These are phyloP conservation scores for Gymnoscopelus microlampas DNA, from an alignment of 2,797 vertebrate species.

Conservation along the genomic window DNA sequence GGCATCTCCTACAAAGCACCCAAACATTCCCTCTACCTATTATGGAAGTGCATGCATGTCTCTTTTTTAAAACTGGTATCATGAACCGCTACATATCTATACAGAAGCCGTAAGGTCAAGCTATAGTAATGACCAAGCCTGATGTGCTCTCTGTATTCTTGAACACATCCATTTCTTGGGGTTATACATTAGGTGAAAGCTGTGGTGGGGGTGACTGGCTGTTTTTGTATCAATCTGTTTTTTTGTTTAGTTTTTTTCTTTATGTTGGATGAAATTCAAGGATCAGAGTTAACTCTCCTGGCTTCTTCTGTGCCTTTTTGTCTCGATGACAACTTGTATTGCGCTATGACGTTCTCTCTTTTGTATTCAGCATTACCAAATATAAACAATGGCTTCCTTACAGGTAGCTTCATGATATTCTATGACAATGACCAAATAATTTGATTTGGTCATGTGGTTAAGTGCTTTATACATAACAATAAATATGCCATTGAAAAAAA, in stretches of 20 bases:
- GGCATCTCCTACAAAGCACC: conserved; percentile 45
- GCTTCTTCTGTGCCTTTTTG: conserved; percentile 71
- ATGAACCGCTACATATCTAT: conserved; percentile 54
- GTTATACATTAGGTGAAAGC: conserved; percentile 52
- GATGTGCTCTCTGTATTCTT: conserved; percentile 63
- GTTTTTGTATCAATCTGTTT: conserved; percentile 25
- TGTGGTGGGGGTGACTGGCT: conserved; percentile 57
- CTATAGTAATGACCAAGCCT: conserved; percentile 36
- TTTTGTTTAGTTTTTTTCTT: conserved; percentile 39
- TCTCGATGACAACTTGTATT: conserved; percentile 58
- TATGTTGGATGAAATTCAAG: conserved; percentile 47
- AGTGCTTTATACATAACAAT: conserved; percentile 78
- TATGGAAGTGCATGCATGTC: conserved; percentile 77
- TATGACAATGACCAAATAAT: conserved; percentile 75
- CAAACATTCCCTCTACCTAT: conserved; percentile 66
- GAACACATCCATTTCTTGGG: conserved; percentile 57
- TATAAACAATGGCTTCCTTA: conserved; percentile 68
- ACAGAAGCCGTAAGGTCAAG: conserved; percentile 60
- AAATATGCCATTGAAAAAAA: conserved; percentile 69
- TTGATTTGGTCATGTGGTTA: conserved; percentile 80
- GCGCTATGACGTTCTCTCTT: conserved; percentile 62
- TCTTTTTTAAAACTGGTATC: conserved; percentile 52
- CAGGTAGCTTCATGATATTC: conserved; percentile 74
- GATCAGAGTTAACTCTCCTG: conserved; percentile 71
- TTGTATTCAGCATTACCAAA: conserved; percentile 74